A percentile compares a stretch with the other conserved stretches of the same genome.
Conservation (phyloP, 2,113 vertebrate species). For the Neofelis nebulosa region DNA sequence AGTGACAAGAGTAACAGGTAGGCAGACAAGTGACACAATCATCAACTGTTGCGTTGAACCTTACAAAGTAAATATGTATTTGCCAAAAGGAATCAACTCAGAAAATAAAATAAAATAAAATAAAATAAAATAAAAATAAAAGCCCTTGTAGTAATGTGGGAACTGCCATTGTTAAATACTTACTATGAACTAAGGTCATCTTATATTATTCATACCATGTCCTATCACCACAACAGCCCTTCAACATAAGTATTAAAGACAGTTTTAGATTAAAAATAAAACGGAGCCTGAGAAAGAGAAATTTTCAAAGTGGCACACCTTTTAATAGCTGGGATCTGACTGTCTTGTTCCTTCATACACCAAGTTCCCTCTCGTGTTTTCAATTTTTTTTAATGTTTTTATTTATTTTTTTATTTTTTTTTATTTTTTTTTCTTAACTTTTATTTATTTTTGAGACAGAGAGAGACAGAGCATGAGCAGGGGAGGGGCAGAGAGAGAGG, state of each 20-base stretch:
- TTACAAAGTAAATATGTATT: background rate
- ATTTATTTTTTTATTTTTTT: no score
- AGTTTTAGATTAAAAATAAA: slow-evolving; percentile 42
- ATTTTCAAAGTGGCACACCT: background rate
- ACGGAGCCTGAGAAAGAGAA: background rate
- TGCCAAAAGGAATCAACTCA: slow-evolving; percentile 13
- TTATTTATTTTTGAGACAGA: no score
- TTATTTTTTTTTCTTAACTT: no score
- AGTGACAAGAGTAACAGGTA: background rate
- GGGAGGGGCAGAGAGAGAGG: no score
- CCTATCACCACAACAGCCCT: background rate
- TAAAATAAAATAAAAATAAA: no score
- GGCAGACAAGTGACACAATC: background rate
- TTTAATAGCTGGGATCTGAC: background rate
- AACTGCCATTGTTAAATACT: background rate
- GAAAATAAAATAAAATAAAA: background rate
- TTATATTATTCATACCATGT: background rate
- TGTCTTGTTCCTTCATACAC: background rate
- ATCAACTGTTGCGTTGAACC: background rate
- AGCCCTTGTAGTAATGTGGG: background rate
- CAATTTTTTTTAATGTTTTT: background rate
- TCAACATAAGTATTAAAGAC: background rate
- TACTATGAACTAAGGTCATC: background rate
- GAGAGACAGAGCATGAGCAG: no score
- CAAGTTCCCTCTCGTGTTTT: background rate